Conservation (phyloP, 2,113 vertebrate genomes). For the Cyanistes caeruleus region DNA sequence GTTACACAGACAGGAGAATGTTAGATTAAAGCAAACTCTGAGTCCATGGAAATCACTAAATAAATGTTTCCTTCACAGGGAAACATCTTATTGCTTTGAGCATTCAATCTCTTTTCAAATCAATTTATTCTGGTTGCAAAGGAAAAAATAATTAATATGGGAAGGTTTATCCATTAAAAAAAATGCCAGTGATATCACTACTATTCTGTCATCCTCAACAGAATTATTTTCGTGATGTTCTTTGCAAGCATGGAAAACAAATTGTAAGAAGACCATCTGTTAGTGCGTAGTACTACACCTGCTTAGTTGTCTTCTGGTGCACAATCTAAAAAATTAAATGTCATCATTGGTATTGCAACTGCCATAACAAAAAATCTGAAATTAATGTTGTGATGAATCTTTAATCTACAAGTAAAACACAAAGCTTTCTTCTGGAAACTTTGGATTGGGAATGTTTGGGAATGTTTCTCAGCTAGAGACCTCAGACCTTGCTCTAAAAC, state of each 20-base stretch:
- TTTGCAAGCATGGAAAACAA: not conserved
- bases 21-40: not conserved
- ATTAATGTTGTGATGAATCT: not conserved
- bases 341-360: not conserved
- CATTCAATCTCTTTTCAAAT: not conserved
- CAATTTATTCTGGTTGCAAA: not conserved
- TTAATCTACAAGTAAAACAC: not conserved
- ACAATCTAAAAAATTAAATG: not conserved
- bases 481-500: not conserved
- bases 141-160: not conserved
- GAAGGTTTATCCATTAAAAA: not conserved
- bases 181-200: not conserved
- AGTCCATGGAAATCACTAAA: not conserved
- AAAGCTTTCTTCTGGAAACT: not conserved
- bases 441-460: too few species aligned
- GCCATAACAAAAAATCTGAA: not conserved
- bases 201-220: not conserved
- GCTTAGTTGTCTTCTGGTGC: not conserved
- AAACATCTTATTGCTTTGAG: not conserved
- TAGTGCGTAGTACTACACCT: not conserved
- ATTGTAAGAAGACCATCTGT: not conserved
- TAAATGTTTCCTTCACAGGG: not conserved
- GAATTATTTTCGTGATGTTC: not conserved
- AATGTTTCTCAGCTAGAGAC: not conserved
- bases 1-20: not conserved